A percentile compares a stretch with the other conserved stretches of the same genome.
phyloP scores from a whole-genome alignment of 1,140 invertebrate species.

The Lepidurus couesii region DNA sequence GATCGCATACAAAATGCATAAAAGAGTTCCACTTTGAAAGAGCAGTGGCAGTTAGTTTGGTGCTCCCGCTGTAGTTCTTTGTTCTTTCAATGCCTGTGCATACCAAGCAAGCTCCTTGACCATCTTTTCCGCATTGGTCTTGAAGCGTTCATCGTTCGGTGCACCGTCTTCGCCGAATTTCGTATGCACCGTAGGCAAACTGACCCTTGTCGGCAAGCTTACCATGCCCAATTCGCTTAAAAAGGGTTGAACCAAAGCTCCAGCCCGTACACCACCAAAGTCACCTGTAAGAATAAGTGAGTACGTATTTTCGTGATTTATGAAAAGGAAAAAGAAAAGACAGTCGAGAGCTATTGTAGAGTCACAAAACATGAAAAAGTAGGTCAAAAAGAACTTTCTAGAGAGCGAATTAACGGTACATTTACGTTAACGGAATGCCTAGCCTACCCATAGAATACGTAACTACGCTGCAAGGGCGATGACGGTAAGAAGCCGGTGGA shows the following conservation, averaged over 20 bases:
- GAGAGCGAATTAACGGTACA: neutral
- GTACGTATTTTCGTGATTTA: neutral
- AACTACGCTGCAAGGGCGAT: conserved; percentile 48
- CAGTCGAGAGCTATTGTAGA: neutral
- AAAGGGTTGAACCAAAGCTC: conserved; percentile 45
- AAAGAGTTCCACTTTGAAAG: too few species aligned
- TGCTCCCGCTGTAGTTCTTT: conserved; percentile 36
- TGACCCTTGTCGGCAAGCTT: conserved; percentile 45
- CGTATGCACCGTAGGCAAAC: conserved; percentile 44
- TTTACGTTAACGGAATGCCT: conserved; percentile 26
- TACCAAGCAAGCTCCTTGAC: conserved; percentile 47
- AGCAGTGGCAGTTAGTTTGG: conserved; percentile 16
- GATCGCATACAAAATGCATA: too few species aligned
- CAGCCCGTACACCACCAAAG: conserved; percentile 48
- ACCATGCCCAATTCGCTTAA: conserved; percentile 49
- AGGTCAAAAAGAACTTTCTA: neutral
- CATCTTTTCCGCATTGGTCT: conserved; percentile 39
- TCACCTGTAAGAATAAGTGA: conserved; percentile 42
- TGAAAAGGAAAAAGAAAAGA: neutral
- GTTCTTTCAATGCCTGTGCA: conserved; percentile 43
- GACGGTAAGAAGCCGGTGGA: conserved; percentile 43
- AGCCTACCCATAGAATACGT: conserved; percentile 48
- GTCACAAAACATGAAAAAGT: neutral
- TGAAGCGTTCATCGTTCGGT: conserved; percentile 41
- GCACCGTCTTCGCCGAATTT: conserved; percentile 44